Evolutionary conservation across 92 coral and sea anemone species (phyloP).

Genomic region (Epizoanthus fatuus): DNA sequence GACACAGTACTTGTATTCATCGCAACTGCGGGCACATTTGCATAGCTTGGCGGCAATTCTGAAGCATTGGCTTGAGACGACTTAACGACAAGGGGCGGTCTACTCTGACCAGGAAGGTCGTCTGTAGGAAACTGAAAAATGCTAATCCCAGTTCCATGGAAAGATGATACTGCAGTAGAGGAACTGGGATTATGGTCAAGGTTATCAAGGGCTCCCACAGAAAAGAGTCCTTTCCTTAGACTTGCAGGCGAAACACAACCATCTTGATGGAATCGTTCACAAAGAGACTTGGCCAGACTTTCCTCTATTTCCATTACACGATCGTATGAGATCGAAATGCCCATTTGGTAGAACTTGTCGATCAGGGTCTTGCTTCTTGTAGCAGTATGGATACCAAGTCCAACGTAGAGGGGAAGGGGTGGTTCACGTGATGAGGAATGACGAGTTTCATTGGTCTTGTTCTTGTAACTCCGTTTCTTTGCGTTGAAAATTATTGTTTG

Average conservation of each 20-base stretch:
- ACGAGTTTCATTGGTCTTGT: conserved; percentile 46
- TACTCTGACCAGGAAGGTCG: conserved; percentile 43
- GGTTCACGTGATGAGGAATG: conserved; percentile 70
- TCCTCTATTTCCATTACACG: conserved; percentile 63
- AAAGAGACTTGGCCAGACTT: conserved; percentile 50
- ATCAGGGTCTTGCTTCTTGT: conserved; percentile 72
- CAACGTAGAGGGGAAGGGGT: conserved; percentile 68
- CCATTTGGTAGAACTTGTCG: conserved; percentile 61
- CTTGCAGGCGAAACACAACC: conserved; percentile 55
- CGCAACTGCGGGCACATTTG: conserved; percentile 12
- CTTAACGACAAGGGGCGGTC: not conserved
- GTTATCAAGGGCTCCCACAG: conserved; percentile 69
- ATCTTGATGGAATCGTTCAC: conserved; percentile 53
- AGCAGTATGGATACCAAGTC: conserved; percentile 50
- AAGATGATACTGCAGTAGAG: conserved; percentile 55
- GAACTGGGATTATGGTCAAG: conserved; percentile 72
- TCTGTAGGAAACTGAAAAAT: conserved; percentile 61
- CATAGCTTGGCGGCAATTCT: not conserved
- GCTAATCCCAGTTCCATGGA: conserved; percentile 74
- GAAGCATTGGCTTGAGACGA: not conserved
- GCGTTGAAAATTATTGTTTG: conserved; percentile 57
- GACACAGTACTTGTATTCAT: not conserved
- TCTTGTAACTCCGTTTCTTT: conserved; percentile 50
- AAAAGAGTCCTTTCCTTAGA: conserved; percentile 58
- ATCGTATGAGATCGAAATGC: conserved; percentile 67